Evolutionary conservation across 1,140 invertebrate species (phyloP).

Genomic region (Conus betulinus): DNA sequence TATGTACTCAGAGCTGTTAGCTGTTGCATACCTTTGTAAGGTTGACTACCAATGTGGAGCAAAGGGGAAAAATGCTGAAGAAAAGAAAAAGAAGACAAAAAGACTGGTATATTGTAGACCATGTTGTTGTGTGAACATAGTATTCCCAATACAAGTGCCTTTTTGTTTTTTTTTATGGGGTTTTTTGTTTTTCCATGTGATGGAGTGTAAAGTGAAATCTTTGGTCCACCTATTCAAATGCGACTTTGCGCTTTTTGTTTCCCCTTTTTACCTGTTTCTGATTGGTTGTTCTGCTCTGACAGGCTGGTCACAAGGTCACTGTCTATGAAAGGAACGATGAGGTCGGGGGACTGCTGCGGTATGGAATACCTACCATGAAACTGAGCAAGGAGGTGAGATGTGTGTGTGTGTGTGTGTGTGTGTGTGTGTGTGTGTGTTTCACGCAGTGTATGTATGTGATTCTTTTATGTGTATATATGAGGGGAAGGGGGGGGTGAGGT

Average conservation of each 20-base stretch:
- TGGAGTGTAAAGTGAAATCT: no score
- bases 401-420: not conserved
- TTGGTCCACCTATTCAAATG: no score
- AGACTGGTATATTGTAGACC: no score
- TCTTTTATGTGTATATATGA: not conserved
- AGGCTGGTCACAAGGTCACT: slow-evolving; percentile 92
- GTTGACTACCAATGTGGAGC: no score
- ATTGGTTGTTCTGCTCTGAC: slow-evolving; percentile 41
- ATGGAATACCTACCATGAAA: slow-evolving; percentile 99
- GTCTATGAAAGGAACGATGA: slow-evolving; percentile 98
- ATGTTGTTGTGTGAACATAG: no score
- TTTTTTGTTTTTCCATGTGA: no score
- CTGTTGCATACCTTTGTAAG: no score
- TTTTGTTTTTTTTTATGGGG: no score
- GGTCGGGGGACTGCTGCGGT: slow-evolving; percentile 94
- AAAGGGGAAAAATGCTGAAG: no score
- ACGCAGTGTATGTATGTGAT: not conserved
- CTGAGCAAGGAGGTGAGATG: slow-evolving; percentile 87
- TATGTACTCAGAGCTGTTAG: no score
- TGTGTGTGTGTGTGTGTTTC: not conserved
- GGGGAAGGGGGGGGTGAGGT: not conserved
- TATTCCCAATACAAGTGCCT: no score
- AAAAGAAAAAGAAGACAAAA: no score
- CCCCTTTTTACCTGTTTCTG: not conserved
- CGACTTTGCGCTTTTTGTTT: not conserved